A percentile compares a stretch with the other conserved stretches of the same genome.
phyloP scores from a whole-genome alignment of 92 coral and sea anemone species.

The Parazoanthus darwini region DNA sequence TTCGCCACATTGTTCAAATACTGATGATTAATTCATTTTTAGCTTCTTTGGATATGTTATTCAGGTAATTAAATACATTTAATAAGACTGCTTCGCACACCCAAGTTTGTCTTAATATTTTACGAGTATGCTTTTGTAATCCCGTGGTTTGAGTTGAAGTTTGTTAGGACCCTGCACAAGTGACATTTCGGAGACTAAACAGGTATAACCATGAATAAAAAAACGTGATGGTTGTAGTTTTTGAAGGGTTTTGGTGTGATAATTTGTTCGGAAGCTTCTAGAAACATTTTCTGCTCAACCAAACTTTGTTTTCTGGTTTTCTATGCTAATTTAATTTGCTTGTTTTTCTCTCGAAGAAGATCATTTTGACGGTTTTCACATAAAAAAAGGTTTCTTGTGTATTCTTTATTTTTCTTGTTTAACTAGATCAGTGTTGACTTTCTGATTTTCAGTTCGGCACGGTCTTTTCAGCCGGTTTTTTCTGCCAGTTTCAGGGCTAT shows the following conservation, averaged over 20 bases:
- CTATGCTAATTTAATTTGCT: not conserved
- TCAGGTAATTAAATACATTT: not conserved
- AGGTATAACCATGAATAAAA: not conserved
- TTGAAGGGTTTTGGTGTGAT: no score
- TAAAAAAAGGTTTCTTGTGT: not conserved
- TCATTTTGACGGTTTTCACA: no score
- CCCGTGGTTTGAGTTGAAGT: not conserved
- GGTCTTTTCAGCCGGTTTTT: not conserved
- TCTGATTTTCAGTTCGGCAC: not conserved
- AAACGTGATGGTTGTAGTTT: not conserved
- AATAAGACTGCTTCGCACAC: not conserved
- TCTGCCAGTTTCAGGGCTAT: not conserved
- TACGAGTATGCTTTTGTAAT: not conserved
- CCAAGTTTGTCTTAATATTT: not conserved
- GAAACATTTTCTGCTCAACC: not conserved
- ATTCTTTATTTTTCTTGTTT: no score
- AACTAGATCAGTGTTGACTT: not conserved
- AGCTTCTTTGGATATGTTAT: not conserved
- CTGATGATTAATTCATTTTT: constrained; percentile 2
- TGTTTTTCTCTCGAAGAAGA: not conserved
- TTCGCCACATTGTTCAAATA: not conserved
- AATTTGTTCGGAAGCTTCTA: not conserved
- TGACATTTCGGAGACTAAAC: not conserved
- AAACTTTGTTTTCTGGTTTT: not conserved
- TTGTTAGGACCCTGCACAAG: not conserved